phyloP scores from a whole-genome alignment of 2,797 vertebrate species.

The Glyptemys insculpta region DNA sequence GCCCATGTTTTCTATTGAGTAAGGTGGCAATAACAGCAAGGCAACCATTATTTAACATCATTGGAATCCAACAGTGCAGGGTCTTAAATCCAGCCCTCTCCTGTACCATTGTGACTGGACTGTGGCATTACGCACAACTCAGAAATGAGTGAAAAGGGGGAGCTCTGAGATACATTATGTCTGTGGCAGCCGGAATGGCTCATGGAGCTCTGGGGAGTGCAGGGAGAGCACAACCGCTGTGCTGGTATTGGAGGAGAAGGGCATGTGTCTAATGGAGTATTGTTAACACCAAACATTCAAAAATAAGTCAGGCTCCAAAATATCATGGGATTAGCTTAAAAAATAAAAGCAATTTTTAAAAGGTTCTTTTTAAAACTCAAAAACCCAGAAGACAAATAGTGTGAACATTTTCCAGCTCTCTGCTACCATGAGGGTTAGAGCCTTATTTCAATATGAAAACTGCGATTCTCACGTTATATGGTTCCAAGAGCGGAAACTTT shows the following conservation, averaged over 20 bases:
- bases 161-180: background rate
- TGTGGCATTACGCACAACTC: background rate
- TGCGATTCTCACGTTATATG: background rate
- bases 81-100: background rate
- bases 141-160: background rate
- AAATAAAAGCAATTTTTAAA: too few species aligned
- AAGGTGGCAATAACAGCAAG: background rate
- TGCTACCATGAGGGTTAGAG: background rate
- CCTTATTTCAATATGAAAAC: background rate
- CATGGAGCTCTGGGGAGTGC: rapidly evolving
- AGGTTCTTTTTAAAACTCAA: background rate
- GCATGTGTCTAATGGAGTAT: background rate
- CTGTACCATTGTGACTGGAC: background rate
- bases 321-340: background rate
- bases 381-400: too few species aligned
- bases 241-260: background rate
- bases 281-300: background rate
- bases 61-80: background rate
- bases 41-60: background rate
- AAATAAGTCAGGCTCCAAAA: background rate
- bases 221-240: background rate
- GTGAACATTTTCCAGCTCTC: background rate
- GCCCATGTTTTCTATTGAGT: background rate
- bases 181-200: background rate
- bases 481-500: background rate